These are phyloP conservation scores for Sparus aurata DNA, from an alignment of 2,797 vertebrate genomes.

Conservation along the genomic window DNA sequence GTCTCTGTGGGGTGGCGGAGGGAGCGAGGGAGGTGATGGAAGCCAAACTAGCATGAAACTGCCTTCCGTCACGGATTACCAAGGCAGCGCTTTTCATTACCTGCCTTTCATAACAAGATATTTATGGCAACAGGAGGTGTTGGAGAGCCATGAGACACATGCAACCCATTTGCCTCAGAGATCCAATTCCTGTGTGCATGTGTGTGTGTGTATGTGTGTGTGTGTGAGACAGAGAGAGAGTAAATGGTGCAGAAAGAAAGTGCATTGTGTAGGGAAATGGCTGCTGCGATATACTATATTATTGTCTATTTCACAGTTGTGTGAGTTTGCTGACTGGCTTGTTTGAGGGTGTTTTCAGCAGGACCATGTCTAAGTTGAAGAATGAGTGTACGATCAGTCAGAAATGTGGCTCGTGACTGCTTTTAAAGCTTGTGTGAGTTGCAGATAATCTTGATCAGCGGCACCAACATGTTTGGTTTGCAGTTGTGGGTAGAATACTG, in stretches of 20 bases:
- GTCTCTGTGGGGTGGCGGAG: conserved; percentile 42
- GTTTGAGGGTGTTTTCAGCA: conserved; percentile 58
- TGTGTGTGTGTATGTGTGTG: conserved; percentile 16
- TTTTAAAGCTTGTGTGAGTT: conserved; percentile 26
- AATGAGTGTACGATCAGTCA: conserved; percentile 28
- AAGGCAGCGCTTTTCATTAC: conserved; percentile 80
- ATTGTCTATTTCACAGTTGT: conserved; percentile 81
- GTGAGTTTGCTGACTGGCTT: conserved; percentile 76
- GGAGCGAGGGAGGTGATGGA: conserved; percentile 59
- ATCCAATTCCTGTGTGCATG: conserved; percentile 37
- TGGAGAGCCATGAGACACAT: conserved; percentile 69
- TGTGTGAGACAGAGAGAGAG: conserved; percentile 23
- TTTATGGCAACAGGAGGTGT: conserved; percentile 78
- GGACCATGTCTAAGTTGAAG: conserved; percentile 37
- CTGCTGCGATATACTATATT: conserved; percentile 74
- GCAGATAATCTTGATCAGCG: conserved; percentile 9
- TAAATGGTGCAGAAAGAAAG: conserved; percentile 78
- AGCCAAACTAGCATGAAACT: conserved; percentile 81
- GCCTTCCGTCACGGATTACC: conserved; percentile 77
- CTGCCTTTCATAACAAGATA: conserved; percentile 83
- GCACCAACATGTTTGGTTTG: neutral
- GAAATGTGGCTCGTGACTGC: neutral
- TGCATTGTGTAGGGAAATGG: conserved; percentile 77
- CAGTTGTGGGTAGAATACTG: no score
- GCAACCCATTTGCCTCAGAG: conserved; percentile 74